phyloP scores from a whole-genome alignment of 64 coral and sea anemone genomes.

The Hydrozoanthus tunicans region DNA sequence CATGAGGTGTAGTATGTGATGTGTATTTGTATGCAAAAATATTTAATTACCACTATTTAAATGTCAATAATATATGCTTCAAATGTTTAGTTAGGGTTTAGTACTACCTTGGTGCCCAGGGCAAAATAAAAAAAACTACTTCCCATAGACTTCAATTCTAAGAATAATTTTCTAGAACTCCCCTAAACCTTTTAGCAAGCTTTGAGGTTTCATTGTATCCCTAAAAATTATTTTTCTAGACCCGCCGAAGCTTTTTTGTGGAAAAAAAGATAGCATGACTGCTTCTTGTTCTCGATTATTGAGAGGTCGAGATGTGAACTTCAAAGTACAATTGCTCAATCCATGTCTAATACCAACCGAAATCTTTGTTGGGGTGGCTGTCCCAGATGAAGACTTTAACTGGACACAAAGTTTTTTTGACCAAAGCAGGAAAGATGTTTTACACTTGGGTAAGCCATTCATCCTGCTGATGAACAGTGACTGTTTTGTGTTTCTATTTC shows the following conservation, averaged over 20 bases:
- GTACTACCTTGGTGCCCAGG: too few relatives aligned
- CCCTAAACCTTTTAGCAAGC: too few relatives aligned
- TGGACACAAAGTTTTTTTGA: conserved; percentile 20
- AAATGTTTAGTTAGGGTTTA: too few relatives aligned
- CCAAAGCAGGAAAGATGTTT: not conserved
- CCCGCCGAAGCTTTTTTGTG: conserved; percentile 17
- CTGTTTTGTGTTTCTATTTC: not conserved
- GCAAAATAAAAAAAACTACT: too few relatives aligned
- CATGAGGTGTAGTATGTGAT: too few relatives aligned
- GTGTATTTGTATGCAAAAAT: too few relatives aligned
- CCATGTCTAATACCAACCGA: conserved; percentile 14
- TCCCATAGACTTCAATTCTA: too few relatives aligned
- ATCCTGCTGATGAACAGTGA: not conserved
- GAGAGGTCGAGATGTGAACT: conserved; percentile 2
- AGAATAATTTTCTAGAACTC: too few relatives aligned
- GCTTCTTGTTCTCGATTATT: conserved; percentile 22
- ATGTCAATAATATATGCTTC: too few relatives aligned
- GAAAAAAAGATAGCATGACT: not conserved
- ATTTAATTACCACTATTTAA: too few relatives aligned
- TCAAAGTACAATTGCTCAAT: not conserved
- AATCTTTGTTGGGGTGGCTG: conserved; percentile 5
- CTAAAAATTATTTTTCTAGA: not conserved
- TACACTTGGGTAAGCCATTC: conserved; percentile 15
- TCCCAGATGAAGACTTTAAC: conserved; percentile 11
- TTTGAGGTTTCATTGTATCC: not conserved